Conservation (phyloP, 2,888 invertebrate genomes). For the Mongoloraphidia duomilia region DNA sequence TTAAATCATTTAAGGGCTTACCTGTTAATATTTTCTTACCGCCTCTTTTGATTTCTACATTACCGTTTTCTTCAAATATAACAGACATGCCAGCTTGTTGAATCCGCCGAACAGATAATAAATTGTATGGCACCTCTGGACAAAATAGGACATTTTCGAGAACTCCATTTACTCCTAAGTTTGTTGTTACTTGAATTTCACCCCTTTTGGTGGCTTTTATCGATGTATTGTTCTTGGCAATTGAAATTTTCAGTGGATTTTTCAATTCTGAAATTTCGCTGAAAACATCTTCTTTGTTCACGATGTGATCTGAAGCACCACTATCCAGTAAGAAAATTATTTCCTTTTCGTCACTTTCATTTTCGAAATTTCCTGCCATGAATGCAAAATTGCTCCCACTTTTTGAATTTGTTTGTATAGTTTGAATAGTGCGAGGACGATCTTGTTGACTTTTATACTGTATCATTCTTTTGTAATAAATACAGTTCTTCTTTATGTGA, state of each 20-base stretch:
- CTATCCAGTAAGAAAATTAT: constrained; percentile 13
- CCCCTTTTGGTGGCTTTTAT: constrained; percentile 18
- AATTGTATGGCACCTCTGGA: constrained; percentile 20
- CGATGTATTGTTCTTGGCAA: constrained; percentile 8
- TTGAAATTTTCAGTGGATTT: constrained; percentile 8
- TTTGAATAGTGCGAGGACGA: no score
- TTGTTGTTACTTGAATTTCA: constrained; percentile 17
- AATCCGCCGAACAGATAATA: constrained; percentile 19
- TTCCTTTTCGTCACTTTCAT: background rate
- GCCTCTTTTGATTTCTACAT: constrained; percentile 14
- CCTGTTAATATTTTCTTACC: constrained; percentile 15
- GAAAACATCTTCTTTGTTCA: constrained; percentile 11
- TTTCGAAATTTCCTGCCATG: constrained; percentile 6
- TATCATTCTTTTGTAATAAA: constrained; percentile 15
- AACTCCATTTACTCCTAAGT: constrained; percentile 13
- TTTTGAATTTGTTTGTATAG: no score
- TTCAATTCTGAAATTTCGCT: constrained; percentile 2
- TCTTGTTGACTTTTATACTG: constrained; percentile 9
- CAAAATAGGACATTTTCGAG: constrained; percentile 19
- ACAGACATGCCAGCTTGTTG: constrained; percentile 19
- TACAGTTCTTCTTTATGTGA: constrained; percentile 20
- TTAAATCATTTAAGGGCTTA: constrained; percentile 16
- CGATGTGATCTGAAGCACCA: constrained; percentile 14
- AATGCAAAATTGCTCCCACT: constrained; percentile 7
- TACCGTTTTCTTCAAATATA: constrained; percentile 18